Evolutionary conservation across 2,797 vertebrate species (phyloP), one percentile per base, ranked within the genome.

Genomic region (Tympanoctomys barrerae): DNA sequence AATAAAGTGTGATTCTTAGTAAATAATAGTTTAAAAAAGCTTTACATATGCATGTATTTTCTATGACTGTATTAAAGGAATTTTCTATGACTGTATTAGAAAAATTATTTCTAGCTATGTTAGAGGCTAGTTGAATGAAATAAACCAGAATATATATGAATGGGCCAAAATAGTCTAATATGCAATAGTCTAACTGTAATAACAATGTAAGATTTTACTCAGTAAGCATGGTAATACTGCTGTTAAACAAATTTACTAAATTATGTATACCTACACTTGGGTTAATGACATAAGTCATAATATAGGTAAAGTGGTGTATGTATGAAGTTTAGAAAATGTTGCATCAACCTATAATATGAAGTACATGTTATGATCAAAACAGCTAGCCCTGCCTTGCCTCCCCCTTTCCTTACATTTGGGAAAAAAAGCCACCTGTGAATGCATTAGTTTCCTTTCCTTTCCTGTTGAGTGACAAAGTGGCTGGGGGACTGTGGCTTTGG

Each of bases 321-420:
- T 94, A 33, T 77, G 84, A 84, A 64, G 21, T 54, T 91, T 94
- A 91, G 28, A 94, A 96, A 75, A 71, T 87, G 28, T 91, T 89
- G 85, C 26, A 92, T 90, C 2, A 78, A 39, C 31, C n/a, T 62
- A 33, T 75, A 77, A 52, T 89, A 42, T 91, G 57, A 94, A 94
- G 49, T 90, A 11, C 28, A 22, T 89, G 18, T 91, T 62, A 78
- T 82, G 91, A 61, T 88, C 93, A 52, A 95, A 96, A 79, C 1
- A 79, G 39, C 73, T 88, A 62, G 22, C 83, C 11, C 61, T 94
- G 39, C 66, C 54, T 94, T 94, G 36, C 21, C 90, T 90, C 73
- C 96, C 64, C 52, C n/a, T 96, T 94, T 94, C 14, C 33, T 77
- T 94, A 19, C 33, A 36, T 71, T 96, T 95, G 78, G 57, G 39